phyloP scores from a whole-genome alignment of 2,888 invertebrate genomes.

The Drosophila cracens region DNA sequence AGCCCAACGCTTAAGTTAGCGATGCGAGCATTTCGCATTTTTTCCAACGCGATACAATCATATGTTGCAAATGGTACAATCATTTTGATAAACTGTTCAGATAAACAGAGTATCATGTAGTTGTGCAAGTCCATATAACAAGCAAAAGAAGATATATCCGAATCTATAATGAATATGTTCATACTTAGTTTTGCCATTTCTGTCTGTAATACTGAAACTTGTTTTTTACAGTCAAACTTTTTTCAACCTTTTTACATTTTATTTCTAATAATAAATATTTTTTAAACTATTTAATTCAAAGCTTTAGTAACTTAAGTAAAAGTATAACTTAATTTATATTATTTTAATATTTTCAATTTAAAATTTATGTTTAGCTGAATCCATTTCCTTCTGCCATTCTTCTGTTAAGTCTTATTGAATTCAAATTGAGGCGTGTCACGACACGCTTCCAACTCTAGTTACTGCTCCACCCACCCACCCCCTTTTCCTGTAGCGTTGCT shows the following conservation, averaged over 20 bases:
- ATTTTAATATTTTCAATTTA: neutral
- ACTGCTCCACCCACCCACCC: conserved; percentile 13
- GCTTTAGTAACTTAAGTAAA: no score
- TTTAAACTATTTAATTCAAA: neutral
- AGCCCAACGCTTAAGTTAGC: conserved; percentile 54
- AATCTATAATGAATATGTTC: neutral
- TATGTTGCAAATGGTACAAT: neutral
- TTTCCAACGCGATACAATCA: neutral
- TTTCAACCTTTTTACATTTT: neutral
- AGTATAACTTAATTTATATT: neutral
- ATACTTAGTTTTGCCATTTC: neutral
- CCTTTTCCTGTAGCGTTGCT: conserved; percentile 29
- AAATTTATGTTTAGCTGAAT: neutral
- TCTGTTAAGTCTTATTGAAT: neutral
- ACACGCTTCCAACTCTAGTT: conserved; percentile 7
- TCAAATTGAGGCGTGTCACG: neutral
- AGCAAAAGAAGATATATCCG: neutral
- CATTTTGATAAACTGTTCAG: neutral
- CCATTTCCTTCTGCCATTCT: neutral
- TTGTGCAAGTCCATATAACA: neutral
- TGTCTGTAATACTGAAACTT: neutral
- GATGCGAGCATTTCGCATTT: conserved; percentile 1
- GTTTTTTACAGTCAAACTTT: neutral
- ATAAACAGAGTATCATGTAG: neutral
- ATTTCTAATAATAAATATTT: neutral